Evolutionary conservation across 92 coral and sea anemone species (phyloP), one percentile per base, ranked within the genome.

Genomic region (Palythoa heliodiscus): DNA sequence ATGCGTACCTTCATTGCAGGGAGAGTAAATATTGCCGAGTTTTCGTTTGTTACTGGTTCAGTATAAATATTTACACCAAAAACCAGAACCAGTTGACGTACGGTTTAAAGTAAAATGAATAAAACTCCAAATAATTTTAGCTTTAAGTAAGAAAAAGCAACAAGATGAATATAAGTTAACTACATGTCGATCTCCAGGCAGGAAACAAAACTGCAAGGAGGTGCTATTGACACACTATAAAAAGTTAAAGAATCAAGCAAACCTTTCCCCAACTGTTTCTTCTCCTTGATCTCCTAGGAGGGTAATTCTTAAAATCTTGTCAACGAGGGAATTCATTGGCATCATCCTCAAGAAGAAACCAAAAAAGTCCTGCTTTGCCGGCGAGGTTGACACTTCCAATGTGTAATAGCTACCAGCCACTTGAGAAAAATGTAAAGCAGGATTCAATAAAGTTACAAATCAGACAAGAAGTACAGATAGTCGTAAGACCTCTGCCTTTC

Each of bases 331-430:
- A 1, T 11, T 66, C 20, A 80, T 80, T 47, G 60, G 63, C 83
- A 39, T 60, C 83, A 61, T 48, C 54, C 60, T 63, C 73, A 12
- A 69, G 4, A 69, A 54, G 11, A 17, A 14, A 24, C 66, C 15
- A 54, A 76, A 80, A 52, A 66, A 13, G 84, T 50, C 14, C 13
- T 47, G 43, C 2, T 22, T 50, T 35, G 39, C 23, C 15, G 52
- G 40, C 1, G 84, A 80, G 2, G 61, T 66, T 73, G 84, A 48
- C 58, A 80, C 23, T 17, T 40, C 47, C 23, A 80, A 54, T 60
- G 73, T 48, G 73, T 80, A 80, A 35, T 80, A 80, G 50, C 61
- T 40, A 0, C 84, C 84, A 16, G 60, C 70, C 40, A 80, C 84
- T 80, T 57, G 55, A 58, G 54, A 52, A 71, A 35, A 11, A 39